Conservation (phyloP, 2,113 vertebrate genomes). For the Hiodon tergisus region DNA sequence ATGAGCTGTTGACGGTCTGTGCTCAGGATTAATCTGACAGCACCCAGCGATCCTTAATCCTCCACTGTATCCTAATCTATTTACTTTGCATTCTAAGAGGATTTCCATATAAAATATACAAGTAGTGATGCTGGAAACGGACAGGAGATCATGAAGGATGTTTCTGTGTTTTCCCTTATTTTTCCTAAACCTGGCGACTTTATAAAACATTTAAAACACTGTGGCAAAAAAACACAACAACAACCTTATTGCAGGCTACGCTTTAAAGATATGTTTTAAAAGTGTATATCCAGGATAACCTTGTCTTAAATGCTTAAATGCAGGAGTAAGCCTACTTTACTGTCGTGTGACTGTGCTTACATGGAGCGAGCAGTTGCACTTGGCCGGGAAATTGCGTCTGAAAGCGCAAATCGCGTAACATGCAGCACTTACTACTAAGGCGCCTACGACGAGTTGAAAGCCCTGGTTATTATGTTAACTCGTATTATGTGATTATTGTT, state of each 20-base stretch:
- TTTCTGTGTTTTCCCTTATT: constrained; percentile 30
- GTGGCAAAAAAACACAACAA: too few relatives aligned
- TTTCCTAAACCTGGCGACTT: constrained; percentile 33
- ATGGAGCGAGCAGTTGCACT: too few relatives aligned
- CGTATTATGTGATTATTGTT: too few relatives aligned
- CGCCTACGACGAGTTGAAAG: neutral
- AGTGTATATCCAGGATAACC: too few relatives aligned
- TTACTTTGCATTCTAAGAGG: constrained; percentile 76
- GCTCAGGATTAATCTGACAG: constrained; percentile 78
- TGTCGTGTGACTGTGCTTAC: neutral
- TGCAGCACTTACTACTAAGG: neutral
- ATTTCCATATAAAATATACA: constrained; percentile 75
- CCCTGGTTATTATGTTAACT: neutral
- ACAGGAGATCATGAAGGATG: constrained; percentile 52
- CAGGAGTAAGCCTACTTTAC: neutral
- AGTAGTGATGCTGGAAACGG: constrained; percentile 62
- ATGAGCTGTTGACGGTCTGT: constrained; percentile 74
- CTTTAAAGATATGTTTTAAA: constrained; percentile 13
- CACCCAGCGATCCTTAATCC: constrained; percentile 78
- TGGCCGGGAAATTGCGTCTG: neutral
- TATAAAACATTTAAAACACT: constrained; percentile 14
- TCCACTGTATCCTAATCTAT: constrained; percentile 79
- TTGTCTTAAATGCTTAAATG: neutral
- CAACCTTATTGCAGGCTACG: neutral
- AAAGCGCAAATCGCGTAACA: neutral